Conservation (phyloP, 2,888 invertebrate species). For the Alloplasta piceator region DNA sequence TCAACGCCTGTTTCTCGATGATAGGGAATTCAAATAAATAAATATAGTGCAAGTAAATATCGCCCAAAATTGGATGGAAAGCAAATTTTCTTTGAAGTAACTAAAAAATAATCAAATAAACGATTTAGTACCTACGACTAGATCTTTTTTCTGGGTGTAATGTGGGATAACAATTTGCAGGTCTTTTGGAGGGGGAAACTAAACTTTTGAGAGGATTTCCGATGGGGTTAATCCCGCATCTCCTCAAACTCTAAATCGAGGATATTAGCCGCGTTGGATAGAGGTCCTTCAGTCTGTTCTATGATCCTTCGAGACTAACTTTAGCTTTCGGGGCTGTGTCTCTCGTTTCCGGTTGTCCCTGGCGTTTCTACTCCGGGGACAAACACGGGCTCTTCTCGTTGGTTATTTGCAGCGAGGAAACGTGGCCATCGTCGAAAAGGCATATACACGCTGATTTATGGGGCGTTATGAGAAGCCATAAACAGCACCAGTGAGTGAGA, state of each 20-base stretch:
- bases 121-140: too few species aligned
- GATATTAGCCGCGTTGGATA: constrained; percentile 22
- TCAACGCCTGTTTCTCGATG: too few species aligned
- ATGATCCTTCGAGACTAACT: constrained; percentile 43
- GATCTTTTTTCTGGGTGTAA: too few species aligned
- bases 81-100: too few species aligned
- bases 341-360: constrained; percentile 33
- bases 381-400: not conserved
- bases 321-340: not conserved
- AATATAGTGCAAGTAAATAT: too few species aligned
- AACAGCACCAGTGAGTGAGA: constrained; percentile 82
- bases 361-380: constrained; percentile 22
- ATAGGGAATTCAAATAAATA: too few species aligned
- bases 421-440: constrained; percentile 75
- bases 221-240: constrained; percentile 37
- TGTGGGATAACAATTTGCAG: constrained; percentile 17
- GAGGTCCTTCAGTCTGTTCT: constrained; percentile 41
- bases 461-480: constrained; percentile 85
- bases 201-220: constrained; percentile 30
- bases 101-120: too few species aligned
- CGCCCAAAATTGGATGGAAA: too few species aligned
- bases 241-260: constrained; percentile 20
- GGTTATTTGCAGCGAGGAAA: constrained; percentile 53
- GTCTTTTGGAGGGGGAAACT: not conserved
- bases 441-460: constrained; percentile 84